These are phyloP conservation scores for Bothrops alternatus DNA, from an alignment of 2,797 vertebrate genomes.

Conservation along the genomic window DNA sequence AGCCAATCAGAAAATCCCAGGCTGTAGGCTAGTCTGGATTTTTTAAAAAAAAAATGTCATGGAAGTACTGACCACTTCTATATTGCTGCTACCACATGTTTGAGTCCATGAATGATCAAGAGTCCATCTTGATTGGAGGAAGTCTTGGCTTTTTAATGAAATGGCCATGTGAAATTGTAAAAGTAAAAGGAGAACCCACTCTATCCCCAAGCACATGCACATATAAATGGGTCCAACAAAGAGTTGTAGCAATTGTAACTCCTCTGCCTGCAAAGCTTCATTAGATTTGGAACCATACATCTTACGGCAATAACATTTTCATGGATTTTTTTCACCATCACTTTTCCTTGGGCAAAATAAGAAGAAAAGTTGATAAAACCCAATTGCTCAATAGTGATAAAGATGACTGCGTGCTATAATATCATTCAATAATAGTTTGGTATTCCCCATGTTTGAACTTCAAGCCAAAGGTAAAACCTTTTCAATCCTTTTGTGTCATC, in stretches of 20 bases:
- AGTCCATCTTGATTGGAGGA: not conserved
- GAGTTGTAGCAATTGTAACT: not conserved
- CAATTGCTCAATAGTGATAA: not conserved
- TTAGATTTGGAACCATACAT: not conserved
- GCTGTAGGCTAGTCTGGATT: not conserved
- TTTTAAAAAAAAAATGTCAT: not conserved
- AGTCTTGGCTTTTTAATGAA: not conserved
- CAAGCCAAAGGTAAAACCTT: slow-evolving; percentile 52
- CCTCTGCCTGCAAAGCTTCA: not conserved
- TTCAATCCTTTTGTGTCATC: slow-evolving; percentile 58
- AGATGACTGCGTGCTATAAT: not conserved
- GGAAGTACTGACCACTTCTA: not conserved
- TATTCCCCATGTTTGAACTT: slow-evolving; percentile 22
- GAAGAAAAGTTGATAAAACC: not conserved
- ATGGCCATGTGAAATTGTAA: not conserved
- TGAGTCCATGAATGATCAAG: not conserved
- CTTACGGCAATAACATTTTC: not conserved
- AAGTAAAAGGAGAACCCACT: not conserved
- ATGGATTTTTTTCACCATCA: not conserved
- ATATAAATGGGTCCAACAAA: not conserved
- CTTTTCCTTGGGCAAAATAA: not conserved
- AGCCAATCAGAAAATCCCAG: not conserved
- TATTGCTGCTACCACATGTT: not conserved
- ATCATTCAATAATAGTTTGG: slow-evolving; percentile 23
- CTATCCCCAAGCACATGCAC: not conserved